These are phyloP conservation scores for Drosophila elegans DNA, from an alignment of 1,140 invertebrate species.

Conservation along the genomic window DNA sequence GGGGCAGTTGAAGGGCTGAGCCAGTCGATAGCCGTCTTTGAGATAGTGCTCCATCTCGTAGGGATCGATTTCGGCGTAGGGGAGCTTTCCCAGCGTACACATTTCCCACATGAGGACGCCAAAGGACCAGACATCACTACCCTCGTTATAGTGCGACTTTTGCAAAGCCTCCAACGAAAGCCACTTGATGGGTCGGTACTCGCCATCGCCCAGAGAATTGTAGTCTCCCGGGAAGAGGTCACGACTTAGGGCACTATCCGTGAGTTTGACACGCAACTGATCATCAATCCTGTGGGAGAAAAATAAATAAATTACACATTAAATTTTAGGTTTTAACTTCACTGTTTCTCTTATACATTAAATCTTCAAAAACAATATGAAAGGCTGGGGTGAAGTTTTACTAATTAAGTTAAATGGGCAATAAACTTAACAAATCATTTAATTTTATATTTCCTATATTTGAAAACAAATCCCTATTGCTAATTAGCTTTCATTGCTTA, in stretches of 20 bases:
- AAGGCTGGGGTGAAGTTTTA: too few species aligned
- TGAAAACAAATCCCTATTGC: too few species aligned
- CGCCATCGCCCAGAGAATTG: slow-evolving; percentile 97
- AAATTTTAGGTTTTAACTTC: neutral
- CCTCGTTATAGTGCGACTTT: slow-evolving; percentile 92
- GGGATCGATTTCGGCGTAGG: slow-evolving; percentile 89
- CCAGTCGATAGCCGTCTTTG: slow-evolving; percentile 94
- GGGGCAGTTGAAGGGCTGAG: slow-evolving; percentile 97
- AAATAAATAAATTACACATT: neutral
- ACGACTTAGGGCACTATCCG: slow-evolving; percentile 95
- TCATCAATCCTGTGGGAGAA: slow-evolving; percentile 88
- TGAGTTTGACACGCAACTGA: slow-evolving; percentile 94
- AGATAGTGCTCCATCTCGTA: slow-evolving; percentile 97
- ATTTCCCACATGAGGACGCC: slow-evolving; percentile 98
- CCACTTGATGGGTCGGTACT: slow-evolving; percentile 98
- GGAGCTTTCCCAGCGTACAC: slow-evolving; percentile 96
- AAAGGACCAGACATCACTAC: slow-evolving; percentile 97
- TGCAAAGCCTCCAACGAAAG: slow-evolving; percentile 94
- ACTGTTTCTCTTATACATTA: too few species aligned
- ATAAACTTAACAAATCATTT: too few species aligned
- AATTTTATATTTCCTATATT: too few species aligned
- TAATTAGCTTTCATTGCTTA: too few species aligned
- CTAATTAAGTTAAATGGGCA: too few species aligned
- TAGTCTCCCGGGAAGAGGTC: slow-evolving; percentile 98
- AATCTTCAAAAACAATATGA: too few species aligned